These are phyloP conservation scores for Benthosema pterotum DNA, from an alignment of 2,797 vertebrate species.

Conservation along the genomic window DNA sequence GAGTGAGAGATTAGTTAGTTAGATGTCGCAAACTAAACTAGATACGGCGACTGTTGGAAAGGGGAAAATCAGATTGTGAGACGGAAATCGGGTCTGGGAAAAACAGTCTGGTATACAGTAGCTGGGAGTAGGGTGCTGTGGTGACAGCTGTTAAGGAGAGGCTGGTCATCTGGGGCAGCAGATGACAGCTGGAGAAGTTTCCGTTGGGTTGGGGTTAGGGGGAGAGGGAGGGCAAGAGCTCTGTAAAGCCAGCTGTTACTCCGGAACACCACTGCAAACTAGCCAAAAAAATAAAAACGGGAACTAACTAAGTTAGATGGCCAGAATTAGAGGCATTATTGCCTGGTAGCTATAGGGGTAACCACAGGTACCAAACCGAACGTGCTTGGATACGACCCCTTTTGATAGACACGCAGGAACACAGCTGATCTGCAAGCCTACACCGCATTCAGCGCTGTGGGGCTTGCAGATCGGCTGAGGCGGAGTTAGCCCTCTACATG, in stretches of 20 bases:
- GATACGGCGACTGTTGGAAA: constrained; percentile 6
- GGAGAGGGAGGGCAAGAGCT: constrained; percentile 52
- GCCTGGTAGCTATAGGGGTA: not conserved
- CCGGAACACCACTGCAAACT: constrained; percentile 64
- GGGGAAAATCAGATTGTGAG: constrained; percentile 4
- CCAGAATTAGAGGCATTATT: constrained; percentile 10
- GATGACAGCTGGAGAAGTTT: constrained; percentile 84
- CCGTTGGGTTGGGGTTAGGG: constrained; percentile 69
- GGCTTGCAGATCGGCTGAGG: no score
- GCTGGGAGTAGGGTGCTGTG: constrained; percentile 55
- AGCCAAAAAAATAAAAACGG: constrained; percentile 60
- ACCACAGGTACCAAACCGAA: not conserved
- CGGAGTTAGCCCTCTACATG: no score
- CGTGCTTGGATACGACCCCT: no score
- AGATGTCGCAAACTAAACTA: not conserved
- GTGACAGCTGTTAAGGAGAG: constrained; percentile 78
- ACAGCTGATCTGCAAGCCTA: no score
- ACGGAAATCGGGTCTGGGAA: constrained; percentile 8
- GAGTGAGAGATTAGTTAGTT: no score
- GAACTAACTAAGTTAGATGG: constrained; percentile 1
- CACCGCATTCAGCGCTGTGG: no score
- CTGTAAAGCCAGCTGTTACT: constrained; percentile 78
- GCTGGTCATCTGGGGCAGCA: constrained; percentile 79
- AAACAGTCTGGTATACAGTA: constrained; percentile 27
- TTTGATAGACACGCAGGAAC: no score